phyloP scores from a whole-genome alignment of 2,888 invertebrate genomes.

The Teleiodes luculella region DNA sequence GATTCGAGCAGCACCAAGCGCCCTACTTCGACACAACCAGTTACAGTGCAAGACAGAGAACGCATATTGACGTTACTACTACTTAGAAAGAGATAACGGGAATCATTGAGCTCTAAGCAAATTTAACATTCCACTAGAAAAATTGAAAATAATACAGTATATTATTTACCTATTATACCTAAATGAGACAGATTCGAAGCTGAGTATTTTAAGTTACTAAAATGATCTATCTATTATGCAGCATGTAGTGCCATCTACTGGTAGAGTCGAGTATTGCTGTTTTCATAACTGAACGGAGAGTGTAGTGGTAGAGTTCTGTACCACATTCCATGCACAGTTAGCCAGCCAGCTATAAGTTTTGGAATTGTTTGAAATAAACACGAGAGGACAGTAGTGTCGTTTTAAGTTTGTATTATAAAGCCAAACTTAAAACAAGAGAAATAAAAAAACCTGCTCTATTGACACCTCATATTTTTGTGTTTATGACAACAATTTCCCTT shows the following conservation, averaged over 20 bases:
- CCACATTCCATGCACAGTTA: not conserved
- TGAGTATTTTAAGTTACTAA: too few relatives aligned
- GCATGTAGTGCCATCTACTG: not conserved
- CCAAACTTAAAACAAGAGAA: too few relatives aligned
- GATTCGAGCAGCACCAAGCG: slow-evolving; percentile 58
- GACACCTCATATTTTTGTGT: too few relatives aligned
- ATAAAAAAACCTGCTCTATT: too few relatives aligned
- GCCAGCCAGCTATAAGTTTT: not conserved
- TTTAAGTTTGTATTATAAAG: not conserved
- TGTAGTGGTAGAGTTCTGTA: not conserved
- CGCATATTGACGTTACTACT: slow-evolving; percentile 31
- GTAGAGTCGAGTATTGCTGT: not conserved
- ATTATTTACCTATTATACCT: not conserved
- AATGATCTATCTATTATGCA: not conserved
- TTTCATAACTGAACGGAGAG: too few relatives aligned
- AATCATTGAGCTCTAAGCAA: not conserved
- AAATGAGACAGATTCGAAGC: too few relatives aligned
- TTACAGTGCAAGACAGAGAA: slow-evolving; percentile 64
- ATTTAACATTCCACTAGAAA: slow-evolving; percentile 7
- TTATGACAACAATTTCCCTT: too few relatives aligned
- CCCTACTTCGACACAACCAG: slow-evolving; percentile 71
- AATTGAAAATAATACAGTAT: not conserved
- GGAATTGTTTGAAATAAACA: not conserved
- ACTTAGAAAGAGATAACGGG: slow-evolving; percentile 40
- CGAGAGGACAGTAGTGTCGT: slow-evolving; percentile 1